phyloP scores from a whole-genome alignment of 1,140 invertebrate genomes.

The Euwallacea similis region DNA sequence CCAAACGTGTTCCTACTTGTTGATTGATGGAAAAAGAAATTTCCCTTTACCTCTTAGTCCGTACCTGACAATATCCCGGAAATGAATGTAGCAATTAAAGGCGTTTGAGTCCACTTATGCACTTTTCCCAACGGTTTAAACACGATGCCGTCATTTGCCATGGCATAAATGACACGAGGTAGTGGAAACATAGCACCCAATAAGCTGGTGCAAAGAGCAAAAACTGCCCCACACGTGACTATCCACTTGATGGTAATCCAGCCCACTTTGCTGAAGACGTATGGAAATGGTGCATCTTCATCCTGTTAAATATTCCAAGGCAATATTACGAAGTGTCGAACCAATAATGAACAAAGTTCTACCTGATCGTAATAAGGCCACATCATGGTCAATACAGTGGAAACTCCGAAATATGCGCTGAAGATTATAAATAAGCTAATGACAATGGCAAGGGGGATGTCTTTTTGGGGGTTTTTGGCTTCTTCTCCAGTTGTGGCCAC shows the following conservation, averaged over 20 bases:
- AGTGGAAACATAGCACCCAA: conserved; percentile 85
- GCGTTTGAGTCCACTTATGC: conserved; percentile 72
- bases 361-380: conserved; percentile 87
- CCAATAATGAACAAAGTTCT: neutral
- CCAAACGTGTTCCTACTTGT: too few species aligned
- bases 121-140: conserved; percentile 74
- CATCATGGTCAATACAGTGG: conserved; percentile 89
- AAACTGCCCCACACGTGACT: conserved; percentile 77
- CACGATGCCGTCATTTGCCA: conserved; percentile 81
- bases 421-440: conserved; percentile 79
- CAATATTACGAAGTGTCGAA: neutral
- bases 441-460: conserved; percentile 86
- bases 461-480: conserved; percentile 84
- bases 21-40: conserved; percentile 4
- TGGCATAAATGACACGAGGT: conserved; percentile 83
- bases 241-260: conserved; percentile 75
- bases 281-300: conserved; percentile 69
- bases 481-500: conserved; percentile 86
- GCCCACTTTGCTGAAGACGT: conserved; percentile 70
- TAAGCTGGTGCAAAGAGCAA: conserved; percentile 75
- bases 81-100: conserved; percentile 78
- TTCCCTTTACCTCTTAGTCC: too few species aligned
- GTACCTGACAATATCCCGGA: conserved; percentile 76
- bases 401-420: conserved; percentile 82
- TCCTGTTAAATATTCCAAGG: conserved; percentile 54